phyloP scores from a whole-genome alignment of 2,888 invertebrate genomes.

The Lasioglossum malachurum region DNA sequence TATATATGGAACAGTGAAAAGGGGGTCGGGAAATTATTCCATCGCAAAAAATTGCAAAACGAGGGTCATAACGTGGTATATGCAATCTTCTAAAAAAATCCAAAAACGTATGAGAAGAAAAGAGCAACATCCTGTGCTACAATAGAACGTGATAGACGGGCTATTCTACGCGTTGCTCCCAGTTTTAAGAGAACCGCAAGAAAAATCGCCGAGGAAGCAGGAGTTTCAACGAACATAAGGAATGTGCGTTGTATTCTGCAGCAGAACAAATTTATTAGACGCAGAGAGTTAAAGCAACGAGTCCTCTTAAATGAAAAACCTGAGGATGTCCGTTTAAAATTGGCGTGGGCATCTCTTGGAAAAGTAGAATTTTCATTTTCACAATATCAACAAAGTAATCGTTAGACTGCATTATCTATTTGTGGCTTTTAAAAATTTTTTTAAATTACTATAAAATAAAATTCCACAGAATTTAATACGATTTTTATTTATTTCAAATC shows the following conservation, averaged over 20 bases:
- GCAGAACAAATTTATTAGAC: neutral
- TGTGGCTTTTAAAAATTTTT: too few relatives aligned
- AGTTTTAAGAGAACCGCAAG: slow-evolving; percentile 13
- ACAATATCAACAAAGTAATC: too few relatives aligned
- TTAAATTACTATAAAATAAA: too few relatives aligned
- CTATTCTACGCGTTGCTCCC: slow-evolving; percentile 14
- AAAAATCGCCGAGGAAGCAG: slow-evolving; percentile 8
- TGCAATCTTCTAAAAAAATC: neutral
- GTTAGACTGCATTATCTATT: too few relatives aligned
- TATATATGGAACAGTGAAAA: too few relatives aligned
- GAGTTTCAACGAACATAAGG: slow-evolving; percentile 2
- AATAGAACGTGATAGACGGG: neutral
- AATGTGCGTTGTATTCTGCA: slow-evolving; percentile 15
- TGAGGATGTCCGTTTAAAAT: neutral
- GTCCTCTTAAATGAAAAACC: neutral
- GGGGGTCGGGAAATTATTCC: neutral
- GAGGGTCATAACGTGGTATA: neutral
- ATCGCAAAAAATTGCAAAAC: neutral
- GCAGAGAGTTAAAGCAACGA: neutral
- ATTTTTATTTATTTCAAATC: too few relatives aligned
- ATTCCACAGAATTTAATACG: too few relatives aligned
- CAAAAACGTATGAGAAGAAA: neutral
- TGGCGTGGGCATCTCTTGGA: too few relatives aligned
- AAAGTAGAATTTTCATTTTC: too few relatives aligned
- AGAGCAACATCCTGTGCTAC: neutral